A percentile compares a stretch with the other conserved stretches of the same genome.
Conservation (phyloP, 2,113 vertebrate species). For the Eudyptes chrysolophus region DNA sequence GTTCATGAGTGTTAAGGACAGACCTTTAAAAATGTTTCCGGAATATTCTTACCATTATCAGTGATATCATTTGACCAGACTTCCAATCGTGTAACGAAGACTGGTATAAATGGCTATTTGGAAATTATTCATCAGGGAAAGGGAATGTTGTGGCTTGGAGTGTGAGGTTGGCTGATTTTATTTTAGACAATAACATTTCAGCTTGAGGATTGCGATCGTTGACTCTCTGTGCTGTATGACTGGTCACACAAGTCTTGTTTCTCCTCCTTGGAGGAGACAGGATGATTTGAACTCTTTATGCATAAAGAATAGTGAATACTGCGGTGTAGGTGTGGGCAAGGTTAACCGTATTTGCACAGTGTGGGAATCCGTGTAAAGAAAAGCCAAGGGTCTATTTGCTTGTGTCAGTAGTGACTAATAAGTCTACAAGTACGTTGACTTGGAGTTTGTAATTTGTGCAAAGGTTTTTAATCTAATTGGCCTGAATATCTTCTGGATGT, state of each 20-base stretch:
- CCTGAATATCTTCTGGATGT: background rate
- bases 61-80: background rate
- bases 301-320: background rate
- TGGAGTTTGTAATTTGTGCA: background rate
- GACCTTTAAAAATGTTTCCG: background rate
- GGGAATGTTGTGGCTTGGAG: background rate
- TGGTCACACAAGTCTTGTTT: background rate
- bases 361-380: background rate
- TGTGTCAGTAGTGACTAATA: background rate
- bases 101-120: background rate
- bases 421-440: background rate
- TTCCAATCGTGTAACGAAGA: fast-evolving
- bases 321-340: background rate
- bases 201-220: background rate
- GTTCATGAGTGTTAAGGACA: background rate
- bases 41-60: background rate
- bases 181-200: background rate
- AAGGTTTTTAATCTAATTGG: background rate
- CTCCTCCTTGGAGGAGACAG: background rate
- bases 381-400: background rate
- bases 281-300: background rate
- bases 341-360: background rate
- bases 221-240: background rate
- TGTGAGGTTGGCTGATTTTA: background rate
- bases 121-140: background rate